Base-by-base conservation (phyloP, 2,113 vertebrate species). In the Oenanthe oenanthe region DNA sequence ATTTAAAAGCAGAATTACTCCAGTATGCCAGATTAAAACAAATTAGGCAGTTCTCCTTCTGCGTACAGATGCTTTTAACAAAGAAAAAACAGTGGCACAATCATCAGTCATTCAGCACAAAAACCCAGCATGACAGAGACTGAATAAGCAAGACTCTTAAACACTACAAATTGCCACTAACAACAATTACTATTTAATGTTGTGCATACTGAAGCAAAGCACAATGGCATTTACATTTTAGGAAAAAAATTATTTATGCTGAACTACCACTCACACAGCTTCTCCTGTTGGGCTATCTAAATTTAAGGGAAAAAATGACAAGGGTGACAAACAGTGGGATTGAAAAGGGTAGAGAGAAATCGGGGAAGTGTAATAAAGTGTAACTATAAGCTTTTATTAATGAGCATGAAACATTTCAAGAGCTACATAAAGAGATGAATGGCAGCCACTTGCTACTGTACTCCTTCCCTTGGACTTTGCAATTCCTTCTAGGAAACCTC, bases 1-100 rank as follows among this genome's bases (percentile, higher is more conserved):
- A 61, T 85, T 95, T 88, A 89, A 93, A 95, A 95, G 74, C 50
- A 66, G 40, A 48, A 11, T 93, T 88, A 74, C 40, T 95, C 91
- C 42, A 38, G 36, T 75, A 72, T 47, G 54, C 45, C 62, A 92
- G 77, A 93, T 65, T 5, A 5, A 95, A 95, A 95, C 85, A 91
- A 93, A 95, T 93, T 75, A 84, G 83, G 63, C 66, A 50, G 50
- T 67, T 85, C 66, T 89, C 58, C 81, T 89, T 85, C 61, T 85
- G 81, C 11, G 47, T 85, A 72, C 74, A 93, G 84, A 96, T 57
- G 34, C 1, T 0, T 89, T 93, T 66, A 78, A 91, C 93, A 91
- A 92, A 85, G 83, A 60, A 45, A 63, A 87, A 86, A 80, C 45
- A 79, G 71, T 42, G 42, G 65, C 65, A 58, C 74, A 85, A 54